A percentile compares a stretch with the other conserved stretches of the same genome.
These are phyloP conservation scores for Mungos mungo DNA, from an alignment of 2,113 vertebrate genomes.

Conservation along the genomic window DNA sequence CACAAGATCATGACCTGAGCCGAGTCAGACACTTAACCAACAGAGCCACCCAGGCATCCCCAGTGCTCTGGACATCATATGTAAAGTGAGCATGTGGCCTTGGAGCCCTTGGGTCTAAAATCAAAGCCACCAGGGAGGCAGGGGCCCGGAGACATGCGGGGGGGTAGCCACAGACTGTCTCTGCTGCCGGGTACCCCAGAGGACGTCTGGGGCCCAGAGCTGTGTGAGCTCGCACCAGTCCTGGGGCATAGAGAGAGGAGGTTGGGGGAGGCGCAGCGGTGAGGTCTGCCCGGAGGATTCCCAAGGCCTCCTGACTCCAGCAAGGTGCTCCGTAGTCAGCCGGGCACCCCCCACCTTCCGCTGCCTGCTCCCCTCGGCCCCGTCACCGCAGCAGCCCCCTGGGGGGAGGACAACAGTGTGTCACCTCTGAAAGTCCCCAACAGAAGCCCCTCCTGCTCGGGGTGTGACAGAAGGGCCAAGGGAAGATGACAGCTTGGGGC, in stretches of 20 bases:
- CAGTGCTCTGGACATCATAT: background rate
- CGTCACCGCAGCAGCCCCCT: constrained; percentile 87
- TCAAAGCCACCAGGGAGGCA: background rate
- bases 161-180: background rate
- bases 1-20: no score
- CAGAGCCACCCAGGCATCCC: no score
- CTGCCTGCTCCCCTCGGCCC: constrained; percentile 87
- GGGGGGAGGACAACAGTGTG: constrained; percentile 71
- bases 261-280: background rate
- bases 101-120: background rate
- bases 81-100: background rate
- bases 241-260: accelerated
- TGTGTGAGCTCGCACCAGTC: background rate
- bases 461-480: constrained; percentile 83
- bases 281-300: background rate
- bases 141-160: background rate
- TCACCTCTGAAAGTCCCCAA: constrained; percentile 71
- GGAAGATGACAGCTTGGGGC: constrained; percentile 78
- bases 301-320: constrained; percentile 20
- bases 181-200: accelerated
- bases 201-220: background rate
- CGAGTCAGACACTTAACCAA: no score
- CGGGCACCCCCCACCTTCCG: constrained; percentile 63
- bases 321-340: constrained; percentile 48
- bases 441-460: constrained; percentile 79